phyloP scores from a whole-genome alignment of 2,888 invertebrate genomes.

The Laothoe populi region DNA sequence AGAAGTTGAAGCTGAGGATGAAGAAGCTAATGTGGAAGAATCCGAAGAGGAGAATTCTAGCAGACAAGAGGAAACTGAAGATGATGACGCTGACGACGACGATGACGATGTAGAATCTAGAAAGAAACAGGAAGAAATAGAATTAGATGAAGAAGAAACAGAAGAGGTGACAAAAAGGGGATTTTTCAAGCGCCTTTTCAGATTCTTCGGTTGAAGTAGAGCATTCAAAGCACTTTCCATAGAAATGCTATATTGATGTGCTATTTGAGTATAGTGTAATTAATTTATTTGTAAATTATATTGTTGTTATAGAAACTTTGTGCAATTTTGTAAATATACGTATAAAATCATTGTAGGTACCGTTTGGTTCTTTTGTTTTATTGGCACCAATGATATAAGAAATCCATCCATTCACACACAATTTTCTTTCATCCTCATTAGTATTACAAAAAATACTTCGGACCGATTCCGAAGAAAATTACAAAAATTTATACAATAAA shows the following conservation, averaged over 20 bases:
- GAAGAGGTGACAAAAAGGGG: slow-evolving; percentile 39
- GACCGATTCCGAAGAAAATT: too few relatives aligned
- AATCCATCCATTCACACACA: too few relatives aligned
- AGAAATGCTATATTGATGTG: slow-evolving; percentile 58
- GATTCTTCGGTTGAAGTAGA: slow-evolving; percentile 50
- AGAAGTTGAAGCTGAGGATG: slow-evolving; percentile 22
- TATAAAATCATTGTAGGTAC: slow-evolving; percentile 31
- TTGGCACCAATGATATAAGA: too few relatives aligned
- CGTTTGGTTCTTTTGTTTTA: slow-evolving; percentile 9
- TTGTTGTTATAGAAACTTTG: slow-evolving; percentile 66
- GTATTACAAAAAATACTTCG: too few relatives aligned
- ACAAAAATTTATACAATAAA: too few relatives aligned
- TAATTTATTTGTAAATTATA: slow-evolving; percentile 36
- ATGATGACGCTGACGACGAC: slow-evolving; percentile 26
- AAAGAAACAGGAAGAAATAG: slow-evolving; percentile 33
- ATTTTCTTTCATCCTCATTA: too few relatives aligned
- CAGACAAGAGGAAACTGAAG: slow-evolving; percentile 25
- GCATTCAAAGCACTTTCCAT: slow-evolving; percentile 55
- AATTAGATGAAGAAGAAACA: slow-evolving; percentile 36
- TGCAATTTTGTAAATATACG: slow-evolving; percentile 81
- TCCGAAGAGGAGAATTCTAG: slow-evolving; percentile 23
- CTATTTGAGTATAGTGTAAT: slow-evolving; percentile 38
- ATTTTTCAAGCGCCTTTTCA: slow-evolving; percentile 58
- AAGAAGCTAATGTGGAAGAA: slow-evolving; percentile 27
- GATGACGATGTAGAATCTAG: slow-evolving; percentile 31